Evolutionary conservation across 2,888 invertebrate genomes (phyloP).

Genomic region (Sthenelais limicola): DNA sequence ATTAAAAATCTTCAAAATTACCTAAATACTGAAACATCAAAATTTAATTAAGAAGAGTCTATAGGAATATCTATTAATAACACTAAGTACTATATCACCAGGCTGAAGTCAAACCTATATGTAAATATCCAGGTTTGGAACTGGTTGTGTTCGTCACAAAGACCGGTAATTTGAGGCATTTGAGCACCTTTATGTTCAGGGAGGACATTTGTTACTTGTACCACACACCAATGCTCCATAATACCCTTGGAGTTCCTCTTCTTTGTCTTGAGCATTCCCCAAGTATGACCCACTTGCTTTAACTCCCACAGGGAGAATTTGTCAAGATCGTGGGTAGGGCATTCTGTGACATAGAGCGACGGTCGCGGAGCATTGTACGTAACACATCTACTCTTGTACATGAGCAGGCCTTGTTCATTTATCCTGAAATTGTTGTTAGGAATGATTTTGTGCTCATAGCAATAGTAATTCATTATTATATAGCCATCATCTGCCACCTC

Average conservation of each 20-base stretch:
- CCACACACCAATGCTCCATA: conserved; percentile 47
- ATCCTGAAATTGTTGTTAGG: conserved; percentile 53
- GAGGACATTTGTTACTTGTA: conserved; percentile 54
- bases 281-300: conserved; percentile 40
- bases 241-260: conserved; percentile 38
- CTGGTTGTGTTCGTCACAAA: conserved; percentile 47
- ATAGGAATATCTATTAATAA: no score
- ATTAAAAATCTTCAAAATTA: no score
- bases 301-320: conserved; percentile 50
- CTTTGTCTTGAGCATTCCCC: conserved; percentile 48
- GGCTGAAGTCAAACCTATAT: conserved; percentile 47
- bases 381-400: conserved; percentile 51
- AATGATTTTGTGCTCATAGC: conserved; percentile 56
- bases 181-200: conserved; percentile 50
- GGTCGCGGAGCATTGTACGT: conserved; percentile 45
- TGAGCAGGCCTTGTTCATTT: conserved; percentile 47
- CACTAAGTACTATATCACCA: no score
- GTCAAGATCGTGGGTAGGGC: conserved; percentile 44
- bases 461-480: conserved; percentile 53
- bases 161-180: conserved; percentile 52
- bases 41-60: no score
- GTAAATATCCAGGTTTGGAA: conserved; percentile 52
- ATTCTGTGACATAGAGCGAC: conserved; percentile 47
- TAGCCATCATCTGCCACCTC: conserved; percentile 51
- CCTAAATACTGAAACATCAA: no score